These are phyloP conservation scores for Parnassius orleans DNA, from an alignment of 2,888 invertebrate genomes.

Conservation along the genomic window DNA sequence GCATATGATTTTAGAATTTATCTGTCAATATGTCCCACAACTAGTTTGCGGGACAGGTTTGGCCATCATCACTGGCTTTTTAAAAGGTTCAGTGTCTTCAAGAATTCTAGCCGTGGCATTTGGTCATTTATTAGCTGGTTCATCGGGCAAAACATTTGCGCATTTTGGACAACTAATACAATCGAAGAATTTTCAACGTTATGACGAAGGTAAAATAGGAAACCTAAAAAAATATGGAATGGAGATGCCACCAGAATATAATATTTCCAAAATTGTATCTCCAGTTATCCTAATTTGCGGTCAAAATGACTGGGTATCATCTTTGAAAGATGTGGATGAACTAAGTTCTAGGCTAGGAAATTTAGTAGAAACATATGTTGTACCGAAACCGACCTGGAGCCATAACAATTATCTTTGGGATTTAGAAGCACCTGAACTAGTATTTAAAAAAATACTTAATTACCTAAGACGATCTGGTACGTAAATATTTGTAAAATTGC, in stretches of 20 bases:
- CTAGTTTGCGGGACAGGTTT: conserved; percentile 79
- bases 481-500: background rate
- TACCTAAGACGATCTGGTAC: conserved; percentile 46
- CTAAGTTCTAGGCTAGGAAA: conserved; percentile 79
- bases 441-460: conserved; percentile 53
- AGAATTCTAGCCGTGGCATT: conserved; percentile 75
- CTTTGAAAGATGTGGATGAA: conserved; percentile 76
- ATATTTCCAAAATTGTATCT: conserved; percentile 53
- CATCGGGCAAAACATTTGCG: conserved; percentile 62
- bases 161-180: conserved; percentile 79
- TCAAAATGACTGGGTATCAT: conserved; percentile 83
- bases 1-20: conserved; percentile 57
- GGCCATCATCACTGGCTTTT: conserved; percentile 80
- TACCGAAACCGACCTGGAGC: conserved; percentile 75
- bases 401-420: conserved; percentile 69
- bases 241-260: conserved; percentile 56
- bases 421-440: conserved; percentile 46
- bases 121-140: conserved; percentile 77
- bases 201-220: conserved; percentile 55
- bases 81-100: conserved; percentile 73
- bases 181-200: conserved; percentile 58
- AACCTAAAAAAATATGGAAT: conserved; percentile 59
- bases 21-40: conserved; percentile 62
- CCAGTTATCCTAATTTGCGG: conserved; percentile 62
- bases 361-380: conserved; percentile 78